These are phyloP conservation scores for Sapayoa aenigma DNA, from an alignment of 2,113 vertebrate species.

Conservation along the genomic window DNA sequence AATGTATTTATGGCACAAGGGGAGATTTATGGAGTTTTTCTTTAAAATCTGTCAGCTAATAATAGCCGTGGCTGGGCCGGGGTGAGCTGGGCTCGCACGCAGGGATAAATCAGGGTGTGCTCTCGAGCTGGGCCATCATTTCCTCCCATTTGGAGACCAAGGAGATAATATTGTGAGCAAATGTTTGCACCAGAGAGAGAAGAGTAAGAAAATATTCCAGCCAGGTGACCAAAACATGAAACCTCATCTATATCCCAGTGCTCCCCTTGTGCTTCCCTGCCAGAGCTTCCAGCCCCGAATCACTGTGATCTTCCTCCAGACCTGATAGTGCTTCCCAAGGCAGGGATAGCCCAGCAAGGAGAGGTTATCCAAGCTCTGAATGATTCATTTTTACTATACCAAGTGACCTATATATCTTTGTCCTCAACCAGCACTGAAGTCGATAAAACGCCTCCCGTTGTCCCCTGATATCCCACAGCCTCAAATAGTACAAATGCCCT, in stretches of 20 bases:
- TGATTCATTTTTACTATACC: background rate
- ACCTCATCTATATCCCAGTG: accelerated
- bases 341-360: background rate
- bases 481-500: slow-evolving; percentile 51
- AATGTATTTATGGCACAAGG: slow-evolving; percentile 75
- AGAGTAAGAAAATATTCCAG: background rate
- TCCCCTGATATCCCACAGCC: background rate
- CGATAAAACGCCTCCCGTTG: background rate
- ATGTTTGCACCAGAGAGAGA: background rate
- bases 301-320: background rate
- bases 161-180: background rate
- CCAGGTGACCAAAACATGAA: background rate
- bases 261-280: background rate
- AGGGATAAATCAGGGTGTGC: slow-evolving; percentile 67
- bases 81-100: slow-evolving; percentile 50
- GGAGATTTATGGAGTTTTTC: slow-evolving; percentile 77
- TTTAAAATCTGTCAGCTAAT: slow-evolving; percentile 75
- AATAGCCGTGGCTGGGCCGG: slow-evolving; percentile 64
- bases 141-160: slow-evolving; percentile 1
- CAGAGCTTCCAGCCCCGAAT: background rate
- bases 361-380: background rate
- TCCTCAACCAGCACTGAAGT: background rate
- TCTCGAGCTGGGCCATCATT: slow-evolving; percentile 16
- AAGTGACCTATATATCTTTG: background rate
- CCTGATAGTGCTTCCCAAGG: background rate